phyloP scores from a whole-genome alignment of 1,140 invertebrate species.

The Thereuonema tuberculata region DNA sequence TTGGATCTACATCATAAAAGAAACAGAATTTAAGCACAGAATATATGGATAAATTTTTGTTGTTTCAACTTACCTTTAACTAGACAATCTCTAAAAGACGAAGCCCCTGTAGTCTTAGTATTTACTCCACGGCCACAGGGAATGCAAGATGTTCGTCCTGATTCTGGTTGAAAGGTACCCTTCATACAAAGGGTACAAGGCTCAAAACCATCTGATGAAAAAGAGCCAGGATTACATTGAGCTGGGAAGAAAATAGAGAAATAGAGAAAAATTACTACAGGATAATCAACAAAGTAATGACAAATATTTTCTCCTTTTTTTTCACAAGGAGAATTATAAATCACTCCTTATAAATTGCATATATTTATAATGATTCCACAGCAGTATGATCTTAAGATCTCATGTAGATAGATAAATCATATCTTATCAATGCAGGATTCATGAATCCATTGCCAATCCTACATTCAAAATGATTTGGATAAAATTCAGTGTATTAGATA shows the following conservation, averaged over 20 bases:
- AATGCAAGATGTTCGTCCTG: conserved; percentile 1
- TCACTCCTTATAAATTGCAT: no score
- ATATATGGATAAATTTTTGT: no score
- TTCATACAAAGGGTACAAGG: neutral
- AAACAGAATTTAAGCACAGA: no score
- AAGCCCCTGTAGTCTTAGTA: neutral
- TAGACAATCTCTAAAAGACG: neutral
- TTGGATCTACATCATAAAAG: no score
- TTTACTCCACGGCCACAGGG: neutral
- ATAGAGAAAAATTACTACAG: neutral
- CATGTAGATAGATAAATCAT: no score
- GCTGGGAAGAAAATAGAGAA: neutral
- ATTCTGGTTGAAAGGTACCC: conserved; percentile 4
- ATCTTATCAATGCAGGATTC: no score
- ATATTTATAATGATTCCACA: no score
- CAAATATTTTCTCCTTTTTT: neutral
- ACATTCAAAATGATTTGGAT: no score
- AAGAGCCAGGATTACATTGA: conserved; percentile 3
- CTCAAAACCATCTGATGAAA: conserved; percentile 3
- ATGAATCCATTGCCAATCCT: no score
- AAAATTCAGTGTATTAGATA: no score
- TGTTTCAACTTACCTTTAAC: neutral
- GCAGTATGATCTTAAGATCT: no score
- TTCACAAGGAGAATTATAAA: neutral
- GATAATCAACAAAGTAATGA: no score